A percentile compares a stretch with the other conserved stretches of the same genome.
These are phyloP conservation scores for Nipponia nippon DNA, from an alignment of 2,113 vertebrate genomes.

Conservation along the genomic window DNA sequence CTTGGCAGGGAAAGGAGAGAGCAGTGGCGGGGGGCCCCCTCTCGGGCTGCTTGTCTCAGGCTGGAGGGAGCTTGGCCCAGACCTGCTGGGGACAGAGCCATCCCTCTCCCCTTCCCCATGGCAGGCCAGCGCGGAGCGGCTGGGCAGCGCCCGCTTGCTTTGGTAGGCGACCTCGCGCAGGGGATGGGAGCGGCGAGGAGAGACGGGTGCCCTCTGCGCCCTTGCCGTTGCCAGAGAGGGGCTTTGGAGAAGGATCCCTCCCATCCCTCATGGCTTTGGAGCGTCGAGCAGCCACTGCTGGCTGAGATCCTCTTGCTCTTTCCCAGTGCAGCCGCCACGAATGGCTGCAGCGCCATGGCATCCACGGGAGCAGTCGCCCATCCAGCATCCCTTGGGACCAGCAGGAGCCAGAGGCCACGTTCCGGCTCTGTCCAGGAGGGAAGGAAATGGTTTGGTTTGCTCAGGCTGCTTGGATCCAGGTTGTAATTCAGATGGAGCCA, in stretches of 20 bases:
- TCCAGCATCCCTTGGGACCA: neutral
- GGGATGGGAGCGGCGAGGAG: neutral
- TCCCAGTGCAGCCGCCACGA: neutral
- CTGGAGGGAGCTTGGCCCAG: neutral
- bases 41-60: neutral
- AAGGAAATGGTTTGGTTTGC: neutral
- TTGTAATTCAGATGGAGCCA: neutral
- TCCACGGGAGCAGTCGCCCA: neutral
- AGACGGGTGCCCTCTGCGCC: fast-evolving
- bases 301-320: neutral
- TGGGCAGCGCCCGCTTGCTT: neutral
- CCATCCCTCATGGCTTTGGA: fast-evolving
- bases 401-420: neutral
- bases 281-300: neutral
- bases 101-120: neutral
- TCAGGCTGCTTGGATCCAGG: neutral
- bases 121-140: neutral
- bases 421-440: fast-evolving
- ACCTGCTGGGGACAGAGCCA: fast-evolving
- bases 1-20: neutral
- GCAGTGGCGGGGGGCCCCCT: fast-evolving
- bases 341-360: neutral
- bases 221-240: neutral
- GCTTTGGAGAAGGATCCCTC: neutral
- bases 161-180: neutral